phyloP scores from a whole-genome alignment of 2,888 invertebrate species.

The Brachypterus glaber region DNA sequence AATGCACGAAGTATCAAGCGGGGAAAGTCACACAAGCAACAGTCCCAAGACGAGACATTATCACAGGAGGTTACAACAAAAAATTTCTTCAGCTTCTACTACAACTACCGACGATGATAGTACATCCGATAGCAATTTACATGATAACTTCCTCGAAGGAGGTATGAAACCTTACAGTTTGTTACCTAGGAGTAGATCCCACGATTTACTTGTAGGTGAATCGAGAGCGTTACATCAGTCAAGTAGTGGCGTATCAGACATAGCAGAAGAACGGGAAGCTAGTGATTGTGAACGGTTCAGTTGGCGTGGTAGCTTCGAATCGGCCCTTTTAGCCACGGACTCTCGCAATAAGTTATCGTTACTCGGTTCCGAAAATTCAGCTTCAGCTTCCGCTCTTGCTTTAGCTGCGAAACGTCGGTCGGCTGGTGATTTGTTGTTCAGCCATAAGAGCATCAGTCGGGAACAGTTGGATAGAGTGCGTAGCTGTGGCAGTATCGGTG shows the following conservation, averaged over 20 bases:
- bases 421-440: conserved; percentile 73
- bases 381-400: conserved; percentile 54
- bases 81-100: conserved; percentile 50
- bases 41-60: conserved; percentile 54
- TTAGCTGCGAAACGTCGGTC: conserved; percentile 70
- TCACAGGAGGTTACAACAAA: conserved; percentile 48
- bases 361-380: conserved; percentile 53
- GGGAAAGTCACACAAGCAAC: conserved; percentile 49
- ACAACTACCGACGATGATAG: conserved; percentile 63
- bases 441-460: conserved; percentile 68
- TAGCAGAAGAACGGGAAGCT: conserved; percentile 58
- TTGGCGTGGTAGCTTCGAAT: conserved; percentile 88
- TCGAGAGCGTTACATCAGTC: conserved; percentile 43
- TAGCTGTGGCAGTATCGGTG: conserved; percentile 78
- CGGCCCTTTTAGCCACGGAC: conserved; percentile 80
- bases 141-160: conserved; percentile 40
- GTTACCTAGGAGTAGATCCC: conserved; percentile 70
- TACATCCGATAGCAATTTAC: conserved; percentile 50
- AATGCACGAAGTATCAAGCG: conserved; percentile 86
- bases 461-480: conserved; percentile 63
- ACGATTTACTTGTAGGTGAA: conserved; percentile 64
- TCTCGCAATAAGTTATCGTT: conserved; percentile 67
- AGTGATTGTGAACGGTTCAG: conserved; percentile 85
- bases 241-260: conserved; percentile 45
- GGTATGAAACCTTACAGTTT: conserved; percentile 44